These are phyloP conservation scores for Dryas iulia DNA, from an alignment of 1,140 invertebrate genomes.

Conservation along the genomic window DNA sequence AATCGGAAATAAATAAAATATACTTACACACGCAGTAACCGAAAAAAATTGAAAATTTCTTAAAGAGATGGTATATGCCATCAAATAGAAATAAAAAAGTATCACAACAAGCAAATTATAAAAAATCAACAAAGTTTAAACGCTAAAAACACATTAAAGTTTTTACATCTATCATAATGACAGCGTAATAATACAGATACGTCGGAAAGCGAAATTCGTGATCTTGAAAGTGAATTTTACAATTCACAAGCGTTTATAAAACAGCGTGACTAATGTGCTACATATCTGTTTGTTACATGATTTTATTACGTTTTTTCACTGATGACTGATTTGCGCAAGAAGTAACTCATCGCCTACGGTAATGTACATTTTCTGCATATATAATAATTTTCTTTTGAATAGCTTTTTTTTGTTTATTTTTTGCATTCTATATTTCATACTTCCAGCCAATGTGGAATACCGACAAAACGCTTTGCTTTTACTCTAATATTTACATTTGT, in stretches of 20 bases:
- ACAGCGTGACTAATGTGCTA: constrained; percentile 23
- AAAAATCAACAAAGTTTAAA: neutral
- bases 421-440: neutral
- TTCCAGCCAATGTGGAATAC: neutral
- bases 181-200: neutral
- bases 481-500: neutral
- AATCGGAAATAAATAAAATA: no score
- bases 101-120: neutral
- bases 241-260: constrained; percentile 19
- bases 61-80: neutral
- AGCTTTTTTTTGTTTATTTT: neutral
- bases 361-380: no score
- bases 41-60: neutral
- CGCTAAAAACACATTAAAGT: neutral
- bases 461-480: neutral
- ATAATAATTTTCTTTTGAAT: no score
- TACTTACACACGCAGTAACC: neutral
- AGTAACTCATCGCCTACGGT: no score
- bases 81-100: neutral
- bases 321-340: neutral
- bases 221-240: constrained; percentile 62
- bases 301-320: constrained; percentile 5
- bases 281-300: constrained; percentile 24
- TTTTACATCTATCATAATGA: neutral
- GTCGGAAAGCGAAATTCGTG: constrained; percentile 59